phyloP scores from a whole-genome alignment of 2,113 vertebrate species.

The Mormyrus iriodes region DNA sequence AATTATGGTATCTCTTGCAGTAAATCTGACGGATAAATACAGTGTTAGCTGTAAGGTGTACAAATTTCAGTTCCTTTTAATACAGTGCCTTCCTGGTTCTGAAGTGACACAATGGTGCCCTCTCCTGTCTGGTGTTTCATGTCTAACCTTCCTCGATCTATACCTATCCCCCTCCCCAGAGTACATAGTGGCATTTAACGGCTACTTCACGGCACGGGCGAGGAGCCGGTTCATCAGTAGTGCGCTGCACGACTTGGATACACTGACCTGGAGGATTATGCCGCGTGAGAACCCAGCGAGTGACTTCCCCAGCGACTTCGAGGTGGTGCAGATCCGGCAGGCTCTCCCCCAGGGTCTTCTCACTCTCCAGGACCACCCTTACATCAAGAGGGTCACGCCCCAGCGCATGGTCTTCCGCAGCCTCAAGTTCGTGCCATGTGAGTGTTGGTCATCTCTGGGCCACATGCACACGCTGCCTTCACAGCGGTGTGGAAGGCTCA shows the following conservation, averaged over 20 bases:
- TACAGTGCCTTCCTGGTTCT: not conserved
- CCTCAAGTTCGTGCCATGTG: conserved; percentile 78
- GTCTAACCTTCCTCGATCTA: not conserved
- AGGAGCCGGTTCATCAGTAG: conserved; percentile 89
- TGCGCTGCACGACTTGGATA: conserved; percentile 70
- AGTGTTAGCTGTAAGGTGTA: not conserved
- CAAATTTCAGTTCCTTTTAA: not conserved
- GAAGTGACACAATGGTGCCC: not conserved
- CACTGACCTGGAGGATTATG: conserved; percentile 85
- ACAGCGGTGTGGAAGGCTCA: not conserved
- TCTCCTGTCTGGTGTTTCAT: not conserved
- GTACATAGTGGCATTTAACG: conserved; percentile 77
- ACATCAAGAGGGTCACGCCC: conserved; percentile 92
- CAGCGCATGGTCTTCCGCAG: conserved; percentile 88
- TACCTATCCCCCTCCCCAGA: conserved; percentile 52
- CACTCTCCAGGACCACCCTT: conserved; percentile 84
- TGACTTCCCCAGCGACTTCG: conserved; percentile 95
- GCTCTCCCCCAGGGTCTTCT: conserved; percentile 71
- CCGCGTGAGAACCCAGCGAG: conserved; percentile 91
- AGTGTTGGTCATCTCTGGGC: conserved; percentile 49
- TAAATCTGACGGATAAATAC: not conserved
- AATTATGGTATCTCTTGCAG: not conserved
- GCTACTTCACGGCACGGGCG: conserved; percentile 87
- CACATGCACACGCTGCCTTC: not conserved
- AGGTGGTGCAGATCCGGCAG: conserved; percentile 86